Conservation (phyloP, 2,113 vertebrate genomes). For the Spea bombifrons region DNA sequence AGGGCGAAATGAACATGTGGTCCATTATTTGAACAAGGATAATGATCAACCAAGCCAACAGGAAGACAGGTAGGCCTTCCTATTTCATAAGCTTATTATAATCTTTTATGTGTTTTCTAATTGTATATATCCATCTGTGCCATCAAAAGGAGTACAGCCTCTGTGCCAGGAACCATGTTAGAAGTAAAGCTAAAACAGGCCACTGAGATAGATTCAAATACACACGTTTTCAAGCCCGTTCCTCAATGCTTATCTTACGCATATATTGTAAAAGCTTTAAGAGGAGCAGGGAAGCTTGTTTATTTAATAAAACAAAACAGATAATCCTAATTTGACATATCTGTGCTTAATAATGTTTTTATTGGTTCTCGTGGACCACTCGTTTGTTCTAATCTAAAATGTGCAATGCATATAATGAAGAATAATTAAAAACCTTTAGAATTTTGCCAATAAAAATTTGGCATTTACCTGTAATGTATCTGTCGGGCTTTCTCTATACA, state of each 20-base stretch:
- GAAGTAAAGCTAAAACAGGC: constrained; percentile 15
- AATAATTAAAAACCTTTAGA: too few relatives aligned
- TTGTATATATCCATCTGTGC: constrained; percentile 57
- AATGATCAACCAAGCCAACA: constrained; percentile 76
- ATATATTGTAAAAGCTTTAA: too few relatives aligned
- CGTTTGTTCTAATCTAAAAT: too few relatives aligned
- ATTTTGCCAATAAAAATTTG: too few relatives aligned
- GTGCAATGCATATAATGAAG: too few relatives aligned
- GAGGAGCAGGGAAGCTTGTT: too few relatives aligned
- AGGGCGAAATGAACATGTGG: constrained; percentile 74
- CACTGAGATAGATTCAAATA: neutral
- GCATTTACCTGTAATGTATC: too few relatives aligned
- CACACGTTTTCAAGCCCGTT: neutral
- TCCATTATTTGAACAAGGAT: constrained; percentile 76
- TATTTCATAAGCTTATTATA: constrained; percentile 62
- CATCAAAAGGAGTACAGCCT: constrained; percentile 36
- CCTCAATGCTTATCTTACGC: neutral
- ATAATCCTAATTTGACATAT: too few relatives aligned
- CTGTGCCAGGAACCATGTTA: constrained; percentile 3
- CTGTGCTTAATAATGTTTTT: too few relatives aligned
- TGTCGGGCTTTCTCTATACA: too few relatives aligned
- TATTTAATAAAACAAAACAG: too few relatives aligned
- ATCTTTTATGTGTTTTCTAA: constrained; percentile 57
- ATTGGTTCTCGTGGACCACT: too few relatives aligned
- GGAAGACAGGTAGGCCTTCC: constrained; percentile 64